These are phyloP conservation scores for Lysiphlebus fabarum DNA, from an alignment of 1,140 invertebrate species.

Conservation along the genomic window DNA sequence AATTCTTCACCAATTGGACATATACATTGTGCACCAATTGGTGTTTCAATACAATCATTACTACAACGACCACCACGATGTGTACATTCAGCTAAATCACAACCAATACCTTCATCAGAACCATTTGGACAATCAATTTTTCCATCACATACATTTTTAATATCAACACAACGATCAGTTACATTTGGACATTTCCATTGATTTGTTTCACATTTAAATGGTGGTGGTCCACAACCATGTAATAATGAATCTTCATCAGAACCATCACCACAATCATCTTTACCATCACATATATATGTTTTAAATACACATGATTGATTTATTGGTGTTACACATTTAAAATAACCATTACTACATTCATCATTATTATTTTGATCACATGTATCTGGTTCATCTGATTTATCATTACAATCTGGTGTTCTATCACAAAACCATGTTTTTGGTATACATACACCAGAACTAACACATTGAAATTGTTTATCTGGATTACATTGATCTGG, in stretches of 20 bases:
- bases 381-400: slow-evolving; percentile 82
- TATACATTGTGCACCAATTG: slow-evolving; percentile 80
- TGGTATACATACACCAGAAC: slow-evolving; percentile 88
- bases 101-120: slow-evolving; percentile 84
- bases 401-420: slow-evolving; percentile 86
- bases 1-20: slow-evolving; percentile 83
- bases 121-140: slow-evolving; percentile 87
- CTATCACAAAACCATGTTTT: slow-evolving; percentile 93
- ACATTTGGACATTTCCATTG: slow-evolving; percentile 85
- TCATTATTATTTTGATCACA: slow-evolving; percentile 74
- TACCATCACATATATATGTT: slow-evolving; percentile 92
- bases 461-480: slow-evolving; percentile 84
- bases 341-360: slow-evolving; percentile 65
- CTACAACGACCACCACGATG: slow-evolving; percentile 74
- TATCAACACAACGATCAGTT: slow-evolving; percentile 72
- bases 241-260: slow-evolving; percentile 79
- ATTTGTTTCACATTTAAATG: slow-evolving; percentile 70
- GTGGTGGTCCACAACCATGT: slow-evolving; percentile 73
- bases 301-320: slow-evolving; percentile 75
- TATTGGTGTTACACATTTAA: slow-evolving; percentile 77
- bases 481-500: slow-evolving; percentile 84
- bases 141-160: slow-evolving; percentile 79
- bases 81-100: slow-evolving; percentile 73
- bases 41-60: slow-evolving; percentile 86
- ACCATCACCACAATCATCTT: slow-evolving; percentile 91